Evolutionary conservation across 2,888 invertebrate species (phyloP).

Genomic region (Baccha elongata): DNA sequence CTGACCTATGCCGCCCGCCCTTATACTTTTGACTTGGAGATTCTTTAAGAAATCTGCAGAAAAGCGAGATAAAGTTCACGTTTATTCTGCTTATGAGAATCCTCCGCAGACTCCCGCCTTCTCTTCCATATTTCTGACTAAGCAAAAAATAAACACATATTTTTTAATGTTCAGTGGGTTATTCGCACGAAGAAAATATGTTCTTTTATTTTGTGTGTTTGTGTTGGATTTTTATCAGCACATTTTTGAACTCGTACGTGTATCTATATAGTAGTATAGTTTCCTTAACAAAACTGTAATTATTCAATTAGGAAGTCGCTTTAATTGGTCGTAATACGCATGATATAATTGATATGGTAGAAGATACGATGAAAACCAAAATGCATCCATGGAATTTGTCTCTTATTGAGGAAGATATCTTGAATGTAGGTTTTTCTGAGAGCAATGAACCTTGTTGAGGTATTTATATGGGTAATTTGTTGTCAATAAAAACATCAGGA

Average conservation of each 20-base stretch:
- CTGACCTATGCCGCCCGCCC: conserved; percentile 51
- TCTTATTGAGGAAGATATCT: not conserved
- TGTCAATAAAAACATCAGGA: no score
- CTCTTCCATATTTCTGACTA: not conserved
- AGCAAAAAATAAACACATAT: conserved; percentile 46
- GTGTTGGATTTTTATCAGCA: not conserved
- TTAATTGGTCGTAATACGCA: conserved; percentile 62
- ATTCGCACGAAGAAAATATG: conserved; percentile 24
- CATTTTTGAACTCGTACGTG: not conserved
- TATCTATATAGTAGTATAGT: not conserved
- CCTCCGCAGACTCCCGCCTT: not conserved
- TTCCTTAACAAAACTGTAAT: conserved; percentile 57
- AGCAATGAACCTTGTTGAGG: not conserved
- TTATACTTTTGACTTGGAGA: conserved; percentile 2
- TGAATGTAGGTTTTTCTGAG: conserved; percentile 24
- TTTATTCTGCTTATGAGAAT: conserved; percentile 17
- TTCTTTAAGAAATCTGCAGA: conserved; percentile 3
- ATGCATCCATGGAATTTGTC: conserved; percentile 10
- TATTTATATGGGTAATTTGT: no score
- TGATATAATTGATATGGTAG: conserved; percentile 56
- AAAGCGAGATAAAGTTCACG: conserved; percentile 40
- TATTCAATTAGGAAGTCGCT: conserved; percentile 69
- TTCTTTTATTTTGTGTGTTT: not conserved
- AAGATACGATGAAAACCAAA: conserved; percentile 29
- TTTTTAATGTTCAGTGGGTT: conserved; percentile 31